phyloP scores from a whole-genome alignment of 2,888 invertebrate species.

The Baronia brevicornis region DNA sequence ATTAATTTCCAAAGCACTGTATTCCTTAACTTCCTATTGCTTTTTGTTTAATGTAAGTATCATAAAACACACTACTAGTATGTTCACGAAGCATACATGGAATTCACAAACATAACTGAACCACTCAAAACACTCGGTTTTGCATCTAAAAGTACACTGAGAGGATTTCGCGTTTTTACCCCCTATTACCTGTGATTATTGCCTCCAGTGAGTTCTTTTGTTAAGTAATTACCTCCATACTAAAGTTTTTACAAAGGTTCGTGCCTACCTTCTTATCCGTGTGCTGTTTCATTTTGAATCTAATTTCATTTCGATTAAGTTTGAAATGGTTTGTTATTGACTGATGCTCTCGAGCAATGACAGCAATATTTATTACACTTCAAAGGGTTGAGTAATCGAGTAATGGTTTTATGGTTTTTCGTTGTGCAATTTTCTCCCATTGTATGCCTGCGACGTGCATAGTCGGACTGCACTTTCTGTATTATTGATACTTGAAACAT shows the following conservation, averaged over 20 bases:
- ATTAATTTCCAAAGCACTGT: too few species aligned
- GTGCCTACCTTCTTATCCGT: constrained; percentile 12
- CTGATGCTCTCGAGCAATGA: constrained; percentile 27
- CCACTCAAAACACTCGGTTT: constrained; percentile 29
- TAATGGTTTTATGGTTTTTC: constrained; percentile 66
- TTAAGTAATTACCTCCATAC: constrained; percentile 57
- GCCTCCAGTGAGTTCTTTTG: constrained; percentile 48
- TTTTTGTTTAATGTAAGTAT: too few species aligned
- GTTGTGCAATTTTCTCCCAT: constrained; percentile 67
- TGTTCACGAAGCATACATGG: constrained; percentile 17
- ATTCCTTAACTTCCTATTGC: too few species aligned
- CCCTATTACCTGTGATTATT: constrained; percentile 59
- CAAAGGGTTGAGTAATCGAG: constrained; percentile 64
- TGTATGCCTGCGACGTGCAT: constrained; percentile 33
- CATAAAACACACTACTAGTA: background rate
- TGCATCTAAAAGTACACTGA: constrained; percentile 46
- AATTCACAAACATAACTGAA: constrained; percentile 21
- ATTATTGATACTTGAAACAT: constrained; percentile 22
- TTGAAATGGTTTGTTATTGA: constrained; percentile 19
- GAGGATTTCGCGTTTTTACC: constrained; percentile 34
- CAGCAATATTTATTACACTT: constrained; percentile 63
- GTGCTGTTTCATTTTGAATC: constrained; percentile 18
- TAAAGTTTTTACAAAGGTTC: constrained; percentile 41
- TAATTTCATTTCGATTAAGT: constrained; percentile 20
- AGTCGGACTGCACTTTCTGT: constrained; percentile 22